Conservation (phyloP, 2,888 invertebrate species). For the Heliconius sara region DNA sequence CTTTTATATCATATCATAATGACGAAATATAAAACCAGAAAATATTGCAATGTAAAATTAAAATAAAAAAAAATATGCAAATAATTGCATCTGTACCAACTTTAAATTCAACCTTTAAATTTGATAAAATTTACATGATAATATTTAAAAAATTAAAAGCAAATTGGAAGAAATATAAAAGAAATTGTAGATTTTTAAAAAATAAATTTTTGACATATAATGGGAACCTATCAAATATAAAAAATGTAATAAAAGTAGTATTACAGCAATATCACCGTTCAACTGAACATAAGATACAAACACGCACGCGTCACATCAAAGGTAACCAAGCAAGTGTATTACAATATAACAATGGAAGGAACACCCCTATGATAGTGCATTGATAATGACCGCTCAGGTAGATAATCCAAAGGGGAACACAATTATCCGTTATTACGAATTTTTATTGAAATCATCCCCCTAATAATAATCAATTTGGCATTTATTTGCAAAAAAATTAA, state of each 20-base stretch:
- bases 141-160: neutral
- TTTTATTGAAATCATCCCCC: constrained; percentile 50
- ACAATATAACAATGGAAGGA: constrained; percentile 53
- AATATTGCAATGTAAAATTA: too few relatives aligned
- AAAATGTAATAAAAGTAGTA: constrained; percentile 25
- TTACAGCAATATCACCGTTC: constrained; percentile 5
- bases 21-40: too few relatives aligned
- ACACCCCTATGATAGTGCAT: constrained; percentile 57
- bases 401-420: constrained; percentile 74
- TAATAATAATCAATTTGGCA: constrained; percentile 33
- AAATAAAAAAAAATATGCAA: too few relatives aligned
- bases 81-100: too few relatives aligned
- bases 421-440: constrained; percentile 70
- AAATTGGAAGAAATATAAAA: too few relatives aligned
- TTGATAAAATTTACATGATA: neutral
- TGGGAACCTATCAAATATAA: neutral
- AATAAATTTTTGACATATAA: neutral
- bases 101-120: too few relatives aligned
- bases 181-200: neutral
- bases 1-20: too few relatives aligned
- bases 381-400: constrained; percentile 72
- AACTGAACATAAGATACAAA: constrained; percentile 47
- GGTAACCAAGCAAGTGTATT: constrained; percentile 72
- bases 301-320: constrained; percentile 69
- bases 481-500: constrained; percentile 36